Percentiles rank a stretch among this genome's conserved stretches.
Conservation (phyloP, 2,888 invertebrate genomes). For the Alentia gelatinosa region DNA sequence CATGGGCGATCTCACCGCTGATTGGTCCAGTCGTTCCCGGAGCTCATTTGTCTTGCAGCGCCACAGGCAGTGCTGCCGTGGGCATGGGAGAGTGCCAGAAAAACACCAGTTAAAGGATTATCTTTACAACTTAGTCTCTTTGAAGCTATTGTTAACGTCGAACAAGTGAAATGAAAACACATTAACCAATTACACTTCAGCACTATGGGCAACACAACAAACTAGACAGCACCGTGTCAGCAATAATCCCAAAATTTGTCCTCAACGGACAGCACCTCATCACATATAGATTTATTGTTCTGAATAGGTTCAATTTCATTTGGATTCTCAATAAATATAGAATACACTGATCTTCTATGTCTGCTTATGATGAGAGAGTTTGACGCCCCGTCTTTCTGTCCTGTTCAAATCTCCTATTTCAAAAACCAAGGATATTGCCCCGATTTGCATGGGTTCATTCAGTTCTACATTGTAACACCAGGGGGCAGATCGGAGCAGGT, state of each 20-base stretch:
- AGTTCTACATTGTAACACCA: not conserved
- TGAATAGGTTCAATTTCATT: too few relatives aligned
- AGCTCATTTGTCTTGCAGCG: not conserved
- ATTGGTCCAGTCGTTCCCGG: not conserved
- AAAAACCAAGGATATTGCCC: too few relatives aligned
- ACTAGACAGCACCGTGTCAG: not conserved
- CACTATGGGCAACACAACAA: not conserved
- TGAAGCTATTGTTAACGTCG: not conserved
- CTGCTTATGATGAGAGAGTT: too few relatives aligned
- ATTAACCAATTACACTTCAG: constrained; percentile 11
- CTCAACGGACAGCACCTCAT: too few relatives aligned
- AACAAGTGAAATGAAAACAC: constrained; percentile 25
- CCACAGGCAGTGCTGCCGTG: not conserved
- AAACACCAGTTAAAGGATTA: not conserved
- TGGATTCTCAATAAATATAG: too few relatives aligned
- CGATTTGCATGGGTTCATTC: too few relatives aligned
- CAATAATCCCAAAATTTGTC: too few relatives aligned
- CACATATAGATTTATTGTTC: too few relatives aligned
- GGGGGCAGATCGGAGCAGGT: not conserved
- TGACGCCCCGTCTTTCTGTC: too few relatives aligned
- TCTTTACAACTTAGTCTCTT: not conserved
- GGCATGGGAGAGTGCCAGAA: not conserved
- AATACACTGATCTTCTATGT: too few relatives aligned
- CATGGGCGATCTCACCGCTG: not conserved
- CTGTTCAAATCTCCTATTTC: too few relatives aligned